Conservation (phyloP, 2,797 vertebrate species). For the Mastacembelus armatus region DNA sequence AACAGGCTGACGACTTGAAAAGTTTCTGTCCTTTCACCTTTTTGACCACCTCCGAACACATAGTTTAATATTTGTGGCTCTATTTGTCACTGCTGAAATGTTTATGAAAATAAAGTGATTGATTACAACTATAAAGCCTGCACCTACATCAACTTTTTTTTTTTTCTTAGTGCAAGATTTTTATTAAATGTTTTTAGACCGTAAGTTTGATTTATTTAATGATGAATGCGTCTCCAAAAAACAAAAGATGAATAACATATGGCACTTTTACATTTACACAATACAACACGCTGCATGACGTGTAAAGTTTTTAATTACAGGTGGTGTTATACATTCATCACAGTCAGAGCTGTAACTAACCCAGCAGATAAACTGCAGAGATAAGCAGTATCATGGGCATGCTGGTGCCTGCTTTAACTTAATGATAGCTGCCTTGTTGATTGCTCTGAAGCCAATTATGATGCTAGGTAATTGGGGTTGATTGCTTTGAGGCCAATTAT, state of each 20-base stretch:
- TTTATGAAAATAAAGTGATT: too few relatives aligned
- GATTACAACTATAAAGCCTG: too few relatives aligned
- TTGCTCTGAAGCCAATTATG: slow-evolving; percentile 76
- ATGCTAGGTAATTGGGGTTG: slow-evolving; percentile 75
- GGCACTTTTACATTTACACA: slow-evolving; percentile 2
- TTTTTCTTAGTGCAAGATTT: too few relatives aligned
- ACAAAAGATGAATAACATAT: too few relatives aligned
- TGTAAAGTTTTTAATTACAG: slow-evolving; percentile 31
- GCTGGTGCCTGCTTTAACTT: slow-evolving; percentile 72
- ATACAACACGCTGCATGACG: slow-evolving; percentile 14
- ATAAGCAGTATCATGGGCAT: slow-evolving; percentile 73
- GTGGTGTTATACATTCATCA: slow-evolving; percentile 37
- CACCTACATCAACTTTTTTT: background rate
- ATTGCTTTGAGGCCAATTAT: slow-evolving; percentile 82
- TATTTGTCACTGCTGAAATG: too few relatives aligned
- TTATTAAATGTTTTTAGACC: too few relatives aligned
- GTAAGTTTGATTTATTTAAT: too few relatives aligned
- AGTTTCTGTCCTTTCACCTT: too few relatives aligned
- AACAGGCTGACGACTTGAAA: background rate
- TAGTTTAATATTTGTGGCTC: too few relatives aligned
- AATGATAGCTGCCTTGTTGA: slow-evolving; percentile 76
- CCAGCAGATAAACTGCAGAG: slow-evolving; percentile 62
- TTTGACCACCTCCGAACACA: too few relatives aligned
- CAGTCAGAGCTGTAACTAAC: slow-evolving; percentile 49
- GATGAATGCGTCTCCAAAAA: too few relatives aligned